Percentiles rank a stretch among this genome's conserved stretches.
Evolutionary conservation across 2,113 vertebrate species (phyloP).

Genomic region (Gopherus flavomarginatus): DNA sequence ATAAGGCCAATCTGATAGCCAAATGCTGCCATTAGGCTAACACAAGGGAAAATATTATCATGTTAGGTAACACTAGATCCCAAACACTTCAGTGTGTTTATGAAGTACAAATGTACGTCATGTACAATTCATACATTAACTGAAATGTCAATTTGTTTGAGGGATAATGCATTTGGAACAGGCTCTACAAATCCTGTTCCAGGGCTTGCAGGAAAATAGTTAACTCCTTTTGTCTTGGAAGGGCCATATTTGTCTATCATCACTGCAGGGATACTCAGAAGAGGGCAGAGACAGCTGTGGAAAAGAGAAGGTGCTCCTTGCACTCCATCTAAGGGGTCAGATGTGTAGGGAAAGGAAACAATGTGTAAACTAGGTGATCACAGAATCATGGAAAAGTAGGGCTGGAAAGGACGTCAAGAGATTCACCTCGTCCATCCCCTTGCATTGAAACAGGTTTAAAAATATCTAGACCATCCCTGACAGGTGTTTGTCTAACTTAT

Average conservation of each 20-base stretch:
- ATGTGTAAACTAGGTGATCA: neutral
- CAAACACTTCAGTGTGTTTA: too few relatives aligned
- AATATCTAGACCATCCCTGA: neutral
- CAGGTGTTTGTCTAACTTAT: neutral
- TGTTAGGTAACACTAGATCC: neutral
- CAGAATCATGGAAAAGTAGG: neutral
- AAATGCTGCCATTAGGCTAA: neutral
- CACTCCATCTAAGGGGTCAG: neutral
- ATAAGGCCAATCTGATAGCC: neutral
- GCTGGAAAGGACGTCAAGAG: neutral
- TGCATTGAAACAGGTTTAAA: neutral
- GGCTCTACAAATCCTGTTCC: rapidly evolving
- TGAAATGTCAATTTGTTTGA: neutral
- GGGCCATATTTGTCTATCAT: neutral
- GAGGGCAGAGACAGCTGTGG: neutral
- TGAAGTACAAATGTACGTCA: too few relatives aligned
- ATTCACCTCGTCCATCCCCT: neutral
- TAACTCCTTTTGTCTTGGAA: neutral
- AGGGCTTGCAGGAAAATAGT: neutral
- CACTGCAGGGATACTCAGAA: neutral
- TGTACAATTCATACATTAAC: neutral
- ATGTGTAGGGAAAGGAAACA: neutral
- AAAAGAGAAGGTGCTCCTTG: neutral
- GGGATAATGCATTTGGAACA: neutral
- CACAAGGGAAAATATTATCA: neutral